These are phyloP conservation scores for Ceratitis capitata DNA, from an alignment of 1,140 invertebrate species.

Conservation along the genomic window DNA sequence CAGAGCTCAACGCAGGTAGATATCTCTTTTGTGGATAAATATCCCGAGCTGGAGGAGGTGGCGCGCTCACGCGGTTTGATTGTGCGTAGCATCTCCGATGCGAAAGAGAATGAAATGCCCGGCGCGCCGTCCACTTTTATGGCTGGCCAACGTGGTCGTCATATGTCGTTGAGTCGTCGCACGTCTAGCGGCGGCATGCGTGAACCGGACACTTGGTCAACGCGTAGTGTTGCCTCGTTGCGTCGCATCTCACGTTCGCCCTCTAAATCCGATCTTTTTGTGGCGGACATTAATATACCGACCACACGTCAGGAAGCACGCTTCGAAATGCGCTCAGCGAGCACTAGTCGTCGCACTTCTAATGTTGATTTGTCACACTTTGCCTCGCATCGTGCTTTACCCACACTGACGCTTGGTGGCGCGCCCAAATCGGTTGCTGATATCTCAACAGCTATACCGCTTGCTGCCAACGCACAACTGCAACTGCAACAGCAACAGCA, in stretches of 20 bases:
- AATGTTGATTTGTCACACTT: slow-evolving; percentile 57
- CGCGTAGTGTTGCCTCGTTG: slow-evolving; percentile 58
- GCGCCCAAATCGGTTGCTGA: neutral
- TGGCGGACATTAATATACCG: slow-evolving; percentile 62
- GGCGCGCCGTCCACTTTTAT: slow-evolving; percentile 40
- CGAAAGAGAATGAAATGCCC: slow-evolving; percentile 51
- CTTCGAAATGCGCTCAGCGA: slow-evolving; percentile 55
- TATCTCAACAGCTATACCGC: neutral
- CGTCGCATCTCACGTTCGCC: slow-evolving; percentile 56
- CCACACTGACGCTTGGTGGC: neutral
- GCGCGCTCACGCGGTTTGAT: slow-evolving; percentile 55
- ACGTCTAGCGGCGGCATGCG: slow-evolving; percentile 50
- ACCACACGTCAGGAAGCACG: neutral
- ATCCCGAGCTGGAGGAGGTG: slow-evolving; percentile 60
- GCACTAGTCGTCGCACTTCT: slow-evolving; percentile 57
- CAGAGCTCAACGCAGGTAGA: slow-evolving; percentile 49
- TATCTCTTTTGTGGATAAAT: slow-evolving; percentile 58
- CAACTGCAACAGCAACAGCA: neutral
- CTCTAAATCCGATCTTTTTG: slow-evolving; percentile 58
- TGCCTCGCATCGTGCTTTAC: neutral
- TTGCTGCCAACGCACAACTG: neutral
- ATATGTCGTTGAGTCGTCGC: slow-evolving; percentile 56
- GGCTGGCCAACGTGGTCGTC: slow-evolving; percentile 48
- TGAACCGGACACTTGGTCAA: slow-evolving; percentile 53
- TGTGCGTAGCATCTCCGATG: slow-evolving; percentile 59